Percentiles rank a stretch among this genome's conserved stretches.
These are phyloP conservation scores for Deroplatys truncata DNA, from an alignment of 2,888 invertebrate species.

Conservation along the genomic window DNA sequence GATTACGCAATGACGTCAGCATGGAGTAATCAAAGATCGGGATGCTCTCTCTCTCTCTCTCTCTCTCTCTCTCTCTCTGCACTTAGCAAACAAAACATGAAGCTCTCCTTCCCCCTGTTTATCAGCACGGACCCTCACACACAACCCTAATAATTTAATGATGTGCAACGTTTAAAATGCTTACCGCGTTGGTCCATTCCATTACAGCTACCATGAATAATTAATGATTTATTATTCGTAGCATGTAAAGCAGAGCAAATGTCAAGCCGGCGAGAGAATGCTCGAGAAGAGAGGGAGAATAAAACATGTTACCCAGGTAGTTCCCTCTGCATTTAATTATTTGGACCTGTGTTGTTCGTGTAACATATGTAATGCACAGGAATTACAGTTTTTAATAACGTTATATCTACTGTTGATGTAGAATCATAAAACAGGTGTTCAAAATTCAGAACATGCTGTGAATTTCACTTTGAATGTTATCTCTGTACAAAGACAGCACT, in stretches of 20 bases:
- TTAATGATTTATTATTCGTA: neutral
- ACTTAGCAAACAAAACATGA: neutral
- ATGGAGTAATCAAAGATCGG: neutral
- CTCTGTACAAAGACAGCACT: neutral
- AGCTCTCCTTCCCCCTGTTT: neutral
- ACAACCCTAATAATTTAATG: neutral
- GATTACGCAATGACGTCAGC: neutral
- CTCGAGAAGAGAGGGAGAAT: neutral
- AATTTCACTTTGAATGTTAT: neutral
- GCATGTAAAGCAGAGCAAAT: neutral
- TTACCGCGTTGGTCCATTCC: neutral
- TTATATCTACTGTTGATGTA: neutral
- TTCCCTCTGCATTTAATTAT: neutral
- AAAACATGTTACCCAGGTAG: neutral
- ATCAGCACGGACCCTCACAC: neutral
- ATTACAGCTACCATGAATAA: neutral
- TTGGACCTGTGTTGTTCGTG: neutral
- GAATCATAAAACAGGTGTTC: neutral
- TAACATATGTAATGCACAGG: neutral
- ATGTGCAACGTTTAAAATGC: neutral
- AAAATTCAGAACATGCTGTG: neutral
- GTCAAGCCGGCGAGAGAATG: neutral
- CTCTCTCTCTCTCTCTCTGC: neutral
- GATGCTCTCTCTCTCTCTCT: neutral
- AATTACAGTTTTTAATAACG: neutral